Evolutionary conservation across 2,888 invertebrate genomes (phyloP).

Genomic region (Pheosia gnoma): DNA sequence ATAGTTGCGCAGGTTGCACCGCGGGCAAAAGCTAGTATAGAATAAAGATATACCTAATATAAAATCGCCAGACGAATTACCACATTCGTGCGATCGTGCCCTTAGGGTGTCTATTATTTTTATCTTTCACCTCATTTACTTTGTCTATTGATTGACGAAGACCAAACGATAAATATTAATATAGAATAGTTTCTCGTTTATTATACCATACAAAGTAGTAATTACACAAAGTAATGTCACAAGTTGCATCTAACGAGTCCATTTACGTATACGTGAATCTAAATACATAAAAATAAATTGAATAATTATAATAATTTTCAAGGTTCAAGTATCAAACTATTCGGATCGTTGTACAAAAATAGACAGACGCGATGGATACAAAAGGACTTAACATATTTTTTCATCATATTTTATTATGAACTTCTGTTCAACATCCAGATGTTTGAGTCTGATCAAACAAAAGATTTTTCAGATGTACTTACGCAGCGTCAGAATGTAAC

Average conservation of each 20-base stretch:
- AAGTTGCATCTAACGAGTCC: background rate
- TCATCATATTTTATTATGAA: slow-evolving; percentile 83
- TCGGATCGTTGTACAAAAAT: slow-evolving; percentile 45
- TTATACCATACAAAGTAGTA: slow-evolving; percentile 15
- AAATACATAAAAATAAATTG: slow-evolving; percentile 1
- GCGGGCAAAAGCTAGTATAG: too few relatives aligned
- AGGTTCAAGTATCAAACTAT: slow-evolving; percentile 49
- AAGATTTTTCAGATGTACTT: slow-evolving; percentile 79
- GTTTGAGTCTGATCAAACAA: slow-evolving; percentile 82
- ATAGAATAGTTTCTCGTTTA: slow-evolving; percentile 39
- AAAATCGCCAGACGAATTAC: slow-evolving; percentile 57
- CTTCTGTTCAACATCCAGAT: slow-evolving; percentile 83
- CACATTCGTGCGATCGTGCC: slow-evolving; percentile 42
- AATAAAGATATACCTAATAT: slow-evolving; percentile 41
- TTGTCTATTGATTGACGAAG: slow-evolving; percentile 57
- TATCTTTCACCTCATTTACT: slow-evolving; percentile 43
- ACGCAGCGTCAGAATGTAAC: slow-evolving; percentile 69
- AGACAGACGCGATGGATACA: slow-evolving; percentile 78
- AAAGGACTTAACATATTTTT: slow-evolving; percentile 83
- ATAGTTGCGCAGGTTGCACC: too few relatives aligned
- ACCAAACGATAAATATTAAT: slow-evolving; percentile 59
- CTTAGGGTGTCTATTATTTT: slow-evolving; percentile 37
- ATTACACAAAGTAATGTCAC: too few relatives aligned
- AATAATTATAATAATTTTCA: slow-evolving; percentile 1
- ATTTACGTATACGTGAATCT: background rate